Evolutionary conservation across 1,140 invertebrate species (phyloP).

Genomic region (Mesaphorura yosii): DNA sequence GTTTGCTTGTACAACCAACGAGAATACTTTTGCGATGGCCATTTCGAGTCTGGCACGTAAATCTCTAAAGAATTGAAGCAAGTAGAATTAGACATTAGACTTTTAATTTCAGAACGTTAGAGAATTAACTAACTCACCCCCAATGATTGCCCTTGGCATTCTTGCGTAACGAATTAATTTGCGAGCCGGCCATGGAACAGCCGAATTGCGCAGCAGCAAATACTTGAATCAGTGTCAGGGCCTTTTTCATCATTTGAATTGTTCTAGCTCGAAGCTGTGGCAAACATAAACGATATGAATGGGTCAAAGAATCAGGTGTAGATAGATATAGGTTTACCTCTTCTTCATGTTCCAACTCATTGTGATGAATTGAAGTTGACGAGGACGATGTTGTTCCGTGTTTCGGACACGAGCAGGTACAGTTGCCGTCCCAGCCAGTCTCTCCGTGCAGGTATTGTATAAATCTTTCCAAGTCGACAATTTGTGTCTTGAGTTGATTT

Average conservation of each 20-base stretch:
- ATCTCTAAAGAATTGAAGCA: slow-evolving; percentile 49
- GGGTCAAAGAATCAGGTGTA: background rate
- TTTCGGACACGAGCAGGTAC: slow-evolving; percentile 52
- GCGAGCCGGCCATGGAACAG: slow-evolving; percentile 58
- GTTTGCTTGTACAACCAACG: slow-evolving; percentile 43
- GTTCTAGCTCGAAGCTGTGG: slow-evolving; percentile 42
- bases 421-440: slow-evolving; percentile 34
- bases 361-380: slow-evolving; percentile 20
- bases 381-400: slow-evolving; percentile 41
- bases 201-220: slow-evolving; percentile 85
- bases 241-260: slow-evolving; percentile 64
- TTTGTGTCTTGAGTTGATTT: slow-evolving; percentile 88
- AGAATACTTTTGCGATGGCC: slow-evolving; percentile 65
- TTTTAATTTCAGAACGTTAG: background rate
- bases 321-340: slow-evolving; percentile 21
- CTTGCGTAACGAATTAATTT: slow-evolving; percentile 73
- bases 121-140: slow-evolving; percentile 48
- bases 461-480: slow-evolving; percentile 91
- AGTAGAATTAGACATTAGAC: background rate
- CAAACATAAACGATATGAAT: background rate
- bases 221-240: slow-evolving; percentile 76
- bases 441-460: slow-evolving; percentile 84
- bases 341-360: slow-evolving; percentile 25
- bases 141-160: slow-evolving; percentile 75
- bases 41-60: slow-evolving; percentile 83